Conservation (phyloP, 2,113 vertebrate genomes). For the Marcusenius ussheri region DNA sequence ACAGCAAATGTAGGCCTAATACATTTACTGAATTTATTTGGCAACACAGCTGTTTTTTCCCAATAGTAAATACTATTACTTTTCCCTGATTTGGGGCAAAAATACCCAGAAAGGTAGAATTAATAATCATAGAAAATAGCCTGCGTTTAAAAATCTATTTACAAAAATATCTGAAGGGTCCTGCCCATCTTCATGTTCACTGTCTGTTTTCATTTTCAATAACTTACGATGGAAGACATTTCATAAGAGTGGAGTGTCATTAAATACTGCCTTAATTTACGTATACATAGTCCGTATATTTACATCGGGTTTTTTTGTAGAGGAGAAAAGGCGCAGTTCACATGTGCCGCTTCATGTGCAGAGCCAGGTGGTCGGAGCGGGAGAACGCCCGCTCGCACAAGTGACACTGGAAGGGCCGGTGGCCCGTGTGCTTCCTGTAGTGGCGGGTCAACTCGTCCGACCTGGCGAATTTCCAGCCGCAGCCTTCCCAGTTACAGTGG, state of each 20-base stretch:
- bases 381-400: conserved; percentile 85
- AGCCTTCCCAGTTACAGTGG: conserved; percentile 85
- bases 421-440: conserved; percentile 85
- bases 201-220: conserved; percentile 38
- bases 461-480: conserved; percentile 83
- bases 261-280: conserved; percentile 70
- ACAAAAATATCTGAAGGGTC: conserved; percentile 52
- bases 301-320: conserved; percentile 16
- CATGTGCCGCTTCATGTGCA: conserved; percentile 92
- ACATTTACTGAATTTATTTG: not conserved
- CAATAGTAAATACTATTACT: not conserved
- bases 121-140: conserved; percentile 32
- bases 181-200: conserved; percentile 47
- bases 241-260: conserved; percentile 21
- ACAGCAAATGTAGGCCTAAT: not conserved
- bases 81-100: conserved; percentile 42
- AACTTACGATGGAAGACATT: conserved; percentile 42
- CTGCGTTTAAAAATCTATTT: conserved; percentile 40
- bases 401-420: conserved; percentile 82
- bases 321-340: conserved; percentile 40
- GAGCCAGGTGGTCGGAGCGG: conserved; percentile 80
- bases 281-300: conserved; percentile 27
- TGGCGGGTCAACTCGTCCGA: conserved; percentile 82
- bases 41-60: not conserved
- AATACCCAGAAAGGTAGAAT: conserved; percentile 39